Evolutionary conservation across 2,888 invertebrate species (phyloP).

Genomic region (Meteorus cinctellus): DNA sequence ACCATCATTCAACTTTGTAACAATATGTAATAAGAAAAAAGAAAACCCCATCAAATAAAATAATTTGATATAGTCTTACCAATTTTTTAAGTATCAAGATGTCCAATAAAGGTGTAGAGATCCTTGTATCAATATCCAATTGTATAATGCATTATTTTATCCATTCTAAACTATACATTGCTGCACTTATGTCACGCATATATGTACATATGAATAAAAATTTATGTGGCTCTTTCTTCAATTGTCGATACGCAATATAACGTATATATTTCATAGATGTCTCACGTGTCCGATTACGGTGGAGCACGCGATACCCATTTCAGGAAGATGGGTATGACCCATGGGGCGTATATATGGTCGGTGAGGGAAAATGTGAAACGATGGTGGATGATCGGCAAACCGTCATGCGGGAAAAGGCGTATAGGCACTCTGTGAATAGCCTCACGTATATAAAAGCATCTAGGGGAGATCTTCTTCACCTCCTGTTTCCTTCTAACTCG

Average conservation of each 20-base stretch:
- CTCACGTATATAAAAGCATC: conserved; percentile 16
- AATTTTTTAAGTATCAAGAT: too few relatives aligned
- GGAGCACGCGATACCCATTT: conserved; percentile 10
- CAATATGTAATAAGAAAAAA: too few relatives aligned
- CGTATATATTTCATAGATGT: conserved; percentile 2
- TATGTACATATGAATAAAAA: background rate
- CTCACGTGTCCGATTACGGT: conserved; percentile 15
- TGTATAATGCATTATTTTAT: too few relatives aligned
- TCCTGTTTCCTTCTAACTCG: background rate
- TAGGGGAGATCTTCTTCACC: conserved; percentile 13
- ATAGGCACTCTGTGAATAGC: background rate
- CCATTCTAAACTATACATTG: background rate
- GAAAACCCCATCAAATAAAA: too few relatives aligned
- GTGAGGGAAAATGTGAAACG: conserved; percentile 1
- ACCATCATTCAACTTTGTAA: too few relatives aligned
- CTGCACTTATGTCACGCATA: background rate
- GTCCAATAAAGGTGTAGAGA: too few relatives aligned
- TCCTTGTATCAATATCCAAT: too few relatives aligned
- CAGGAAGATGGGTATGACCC: conserved; percentile 4
- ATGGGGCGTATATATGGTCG: conserved; percentile 15
- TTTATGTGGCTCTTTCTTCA: conserved; percentile 1
- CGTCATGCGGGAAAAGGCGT: conserved; percentile 5
- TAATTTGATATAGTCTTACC: too few relatives aligned
- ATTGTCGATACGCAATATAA: background rate
- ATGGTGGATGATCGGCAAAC: conserved; percentile 16